Evolutionary conservation across 92 coral and sea anemone species (phyloP), one percentile per base, ranked within the genome.

Genomic region (Micromussa lordhowensis): DNA sequence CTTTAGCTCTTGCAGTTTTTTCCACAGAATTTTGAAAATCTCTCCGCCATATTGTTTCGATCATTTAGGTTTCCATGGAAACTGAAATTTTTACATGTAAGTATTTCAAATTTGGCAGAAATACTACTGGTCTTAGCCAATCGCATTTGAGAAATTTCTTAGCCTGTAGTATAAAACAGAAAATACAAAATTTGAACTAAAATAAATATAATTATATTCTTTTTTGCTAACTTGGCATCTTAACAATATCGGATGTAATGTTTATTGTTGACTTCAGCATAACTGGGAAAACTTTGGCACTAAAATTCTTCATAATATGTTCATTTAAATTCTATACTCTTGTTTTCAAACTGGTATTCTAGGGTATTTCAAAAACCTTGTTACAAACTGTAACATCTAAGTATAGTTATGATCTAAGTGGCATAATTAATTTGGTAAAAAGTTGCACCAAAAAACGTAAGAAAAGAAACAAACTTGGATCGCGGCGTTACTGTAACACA

Each of bases 151-250:
- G n/a, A n/a, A n/a, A n/a, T n/a, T n/a, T n/a, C n/a, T n/a, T n/a
- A n/a, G n/a, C n/a, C n/a, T n/a, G n/a, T n/a, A n/a, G n/a, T n/a
- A n/a, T n/a, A n/a, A n/a, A 48, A 68, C 66, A 28, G 18, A 68
- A 68, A 51, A 19, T 48, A 68, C 49, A 82, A 82, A 82, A 82
- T 68, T 51, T 7, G 57, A 82, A 38, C 86, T 82, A 69, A 69
- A 82, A 82, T 80, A 80, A 80, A 80, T 80, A 82, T 31, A 35
- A 36, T 22, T 63, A 44, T 13, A 36, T 22, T 63, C 8, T 13
- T 29, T 24, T 78, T 19, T 34, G 64, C 2, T 13, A 26, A 40
- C 64, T n/a, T 10, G 28, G 69, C 44, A 7, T 73, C 51, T 31
- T 28, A 70, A 70, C 4, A 0, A 34, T 32, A 29, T 26, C 16